These are phyloP conservation scores for Dicerorhinus sumatrensis DNA, from an alignment of 2,113 vertebrate species.

Conservation along the genomic window DNA sequence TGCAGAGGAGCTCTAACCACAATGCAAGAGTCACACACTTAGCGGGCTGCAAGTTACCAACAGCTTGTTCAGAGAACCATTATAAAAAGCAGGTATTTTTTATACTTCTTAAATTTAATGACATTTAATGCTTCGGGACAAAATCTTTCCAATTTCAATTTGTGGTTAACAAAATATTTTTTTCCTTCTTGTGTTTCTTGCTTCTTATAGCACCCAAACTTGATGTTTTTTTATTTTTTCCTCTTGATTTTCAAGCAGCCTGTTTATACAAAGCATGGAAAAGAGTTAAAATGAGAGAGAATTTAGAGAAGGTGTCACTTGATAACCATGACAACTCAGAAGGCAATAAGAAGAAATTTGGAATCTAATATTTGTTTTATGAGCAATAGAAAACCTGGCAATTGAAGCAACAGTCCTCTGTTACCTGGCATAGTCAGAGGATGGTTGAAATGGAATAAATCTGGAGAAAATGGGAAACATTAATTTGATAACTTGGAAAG, in stretches of 20 bases:
- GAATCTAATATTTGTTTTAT: constrained; percentile 70
- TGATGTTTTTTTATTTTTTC: not conserved
- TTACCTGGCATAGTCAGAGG: constrained; percentile 33
- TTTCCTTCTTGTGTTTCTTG: constrained; percentile 64
- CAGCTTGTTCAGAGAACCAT: constrained; percentile 71
- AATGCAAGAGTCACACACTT: constrained; percentile 64
- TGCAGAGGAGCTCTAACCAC: constrained; percentile 44
- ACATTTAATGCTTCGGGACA: not conserved
- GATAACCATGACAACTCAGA: constrained; percentile 85
- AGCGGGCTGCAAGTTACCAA: constrained; percentile 60
- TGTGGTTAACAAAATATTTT: constrained; percentile 50
- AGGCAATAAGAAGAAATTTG: constrained; percentile 76
- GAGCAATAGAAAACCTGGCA: constrained; percentile 55
- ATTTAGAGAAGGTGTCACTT: constrained; percentile 81
- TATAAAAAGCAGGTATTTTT: constrained; percentile 77
- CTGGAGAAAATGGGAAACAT: constrained; percentile 37
- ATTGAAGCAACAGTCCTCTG: constrained; percentile 1
- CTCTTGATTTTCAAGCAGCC: constrained; percentile 67
- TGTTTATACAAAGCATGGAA: constrained; percentile 78
- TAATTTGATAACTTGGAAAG: constrained; percentile 55
- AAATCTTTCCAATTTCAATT: constrained; percentile 70
- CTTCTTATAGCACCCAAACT: constrained; percentile 71
- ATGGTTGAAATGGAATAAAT: not conserved
- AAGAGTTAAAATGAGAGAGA: constrained; percentile 78
- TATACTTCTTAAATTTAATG: constrained; percentile 77